These are phyloP conservation scores for Muscina levida DNA, from an alignment of 2,888 invertebrate species.

Conservation along the genomic window DNA sequence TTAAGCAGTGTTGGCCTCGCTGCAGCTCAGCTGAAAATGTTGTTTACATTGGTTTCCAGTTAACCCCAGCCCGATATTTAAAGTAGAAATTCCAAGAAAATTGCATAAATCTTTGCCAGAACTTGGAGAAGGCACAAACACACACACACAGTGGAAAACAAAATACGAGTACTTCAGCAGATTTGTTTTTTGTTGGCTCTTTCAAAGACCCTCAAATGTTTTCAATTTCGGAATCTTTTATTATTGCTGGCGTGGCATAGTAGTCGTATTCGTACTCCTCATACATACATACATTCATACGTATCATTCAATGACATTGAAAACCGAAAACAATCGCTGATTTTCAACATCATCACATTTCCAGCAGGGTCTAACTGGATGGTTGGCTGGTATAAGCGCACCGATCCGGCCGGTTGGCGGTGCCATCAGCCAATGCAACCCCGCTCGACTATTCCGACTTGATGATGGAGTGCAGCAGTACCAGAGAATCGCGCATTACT, in stretches of 20 bases:
- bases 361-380: constrained; percentile 20
- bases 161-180: constrained; percentile 49
- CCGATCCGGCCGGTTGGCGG: neutral
- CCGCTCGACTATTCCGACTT: neutral
- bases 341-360: constrained; percentile 53
- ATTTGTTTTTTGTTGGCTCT: constrained; percentile 26
- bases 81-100: constrained; percentile 53
- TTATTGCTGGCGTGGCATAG: neutral
- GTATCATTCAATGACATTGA: constrained; percentile 63
- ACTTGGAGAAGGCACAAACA: neutral
- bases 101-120: constrained; percentile 50
- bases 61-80: neutral
- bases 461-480: constrained; percentile 31
- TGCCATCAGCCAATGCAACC: neutral
- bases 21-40: neutral
- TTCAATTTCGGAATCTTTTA: constrained; percentile 15
- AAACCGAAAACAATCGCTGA: constrained; percentile 61
- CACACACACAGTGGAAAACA: neutral
- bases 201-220: constrained; percentile 26
- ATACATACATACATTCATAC: no score
- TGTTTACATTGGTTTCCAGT: constrained; percentile 35
- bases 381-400: constrained; percentile 6
- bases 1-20: neutral
- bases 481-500: neutral
- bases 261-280: constrained; percentile 38